These are phyloP conservation scores for Lepidocyrtinus sp. DNA, from an alignment of 2,888 invertebrate species.

Conservation along the genomic window DNA sequence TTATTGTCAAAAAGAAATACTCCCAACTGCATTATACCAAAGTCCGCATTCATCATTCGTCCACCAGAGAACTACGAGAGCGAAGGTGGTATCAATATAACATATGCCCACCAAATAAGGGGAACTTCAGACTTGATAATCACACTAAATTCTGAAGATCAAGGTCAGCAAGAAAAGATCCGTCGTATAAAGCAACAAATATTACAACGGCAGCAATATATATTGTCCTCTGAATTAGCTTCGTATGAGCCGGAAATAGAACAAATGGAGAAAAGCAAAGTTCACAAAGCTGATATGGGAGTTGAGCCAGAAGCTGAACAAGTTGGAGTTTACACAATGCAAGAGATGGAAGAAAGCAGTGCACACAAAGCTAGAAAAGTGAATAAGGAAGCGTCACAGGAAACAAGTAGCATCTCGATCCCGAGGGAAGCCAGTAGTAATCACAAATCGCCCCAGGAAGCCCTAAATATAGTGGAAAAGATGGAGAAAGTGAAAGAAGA, in stretches of 20 bases:
- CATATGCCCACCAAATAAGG: slow-evolving; percentile 32
- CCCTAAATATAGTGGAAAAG: not conserved
- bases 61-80: slow-evolving; percentile 37
- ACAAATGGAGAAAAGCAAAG: not conserved
- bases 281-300: not conserved
- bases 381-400: slow-evolving; percentile 13
- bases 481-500: slow-evolving; percentile 17
- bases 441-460: slow-evolving; percentile 27
- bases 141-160: slow-evolving; percentile 37
- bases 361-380: not conserved
- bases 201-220: not conserved
- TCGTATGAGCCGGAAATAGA: not conserved
- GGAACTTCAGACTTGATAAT: slow-evolving; percentile 38
- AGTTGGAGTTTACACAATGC: too few species aligned
- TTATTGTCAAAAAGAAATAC: slow-evolving; percentile 22
- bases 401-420: slow-evolving; percentile 3
- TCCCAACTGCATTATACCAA: slow-evolving; percentile 40
- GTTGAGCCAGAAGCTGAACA: slow-evolving; percentile 1
- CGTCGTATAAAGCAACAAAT: not conserved
- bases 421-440: slow-evolving; percentile 4
- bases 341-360: not conserved
- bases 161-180: slow-evolving; percentile 48
- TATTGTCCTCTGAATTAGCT: not conserved
- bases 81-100: slow-evolving; percentile 39
- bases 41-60: slow-evolving; percentile 54